Base-by-base conservation (phyloP, 23 tunicate genomes). In the Halocynthia roretzi region DNA sequence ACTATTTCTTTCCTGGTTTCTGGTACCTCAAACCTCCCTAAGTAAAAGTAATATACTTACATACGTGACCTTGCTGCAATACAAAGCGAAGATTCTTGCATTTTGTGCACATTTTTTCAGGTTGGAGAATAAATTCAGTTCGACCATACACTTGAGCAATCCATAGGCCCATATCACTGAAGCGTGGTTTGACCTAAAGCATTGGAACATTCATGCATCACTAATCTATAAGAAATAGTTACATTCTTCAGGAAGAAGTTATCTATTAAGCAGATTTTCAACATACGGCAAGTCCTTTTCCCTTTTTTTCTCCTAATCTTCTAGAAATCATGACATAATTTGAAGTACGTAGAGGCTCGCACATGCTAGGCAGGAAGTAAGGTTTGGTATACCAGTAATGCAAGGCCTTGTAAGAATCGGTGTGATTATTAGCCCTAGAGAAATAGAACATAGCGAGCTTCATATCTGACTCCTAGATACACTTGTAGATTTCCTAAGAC, bases 351-450 rank as follows among this genome's bases (percentile, higher is more conserved):
- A 56, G 53, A 20, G 87, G 84, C 40, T 88, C 95, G 51, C 95
- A 88, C 95, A 88, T 88, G 17, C 83, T 76, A 40, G 95, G 95
- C n/a, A 88, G 68, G 76, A 88, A 88, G 61, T 83, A 88, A 10
- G 95, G 95, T 68, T 80, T 86, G 50, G 56, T 66, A 71, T 88
- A 88, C 51, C 55, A 74, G 22, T 83, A 50, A 76, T 88, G 95
- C 63, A 88, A 18, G 51, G 57, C 87, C 50, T 84, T 77, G 68
- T 67, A 77, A 11, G 86, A 53, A 50, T 70, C 64, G 61, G 31
- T 44, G 57, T 67, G 76, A 75, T 75, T 76, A 8, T 61, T 87
- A 11, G 75, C 52, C 93, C 93, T 87, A 63, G n/a, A 22, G 9
- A 65, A 21, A 67, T 2, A 10, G 19, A 83, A 8, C 2, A 68